phyloP scores from a whole-genome alignment of 2,113 vertebrate species.

The Alligator mississippiensis region DNA sequence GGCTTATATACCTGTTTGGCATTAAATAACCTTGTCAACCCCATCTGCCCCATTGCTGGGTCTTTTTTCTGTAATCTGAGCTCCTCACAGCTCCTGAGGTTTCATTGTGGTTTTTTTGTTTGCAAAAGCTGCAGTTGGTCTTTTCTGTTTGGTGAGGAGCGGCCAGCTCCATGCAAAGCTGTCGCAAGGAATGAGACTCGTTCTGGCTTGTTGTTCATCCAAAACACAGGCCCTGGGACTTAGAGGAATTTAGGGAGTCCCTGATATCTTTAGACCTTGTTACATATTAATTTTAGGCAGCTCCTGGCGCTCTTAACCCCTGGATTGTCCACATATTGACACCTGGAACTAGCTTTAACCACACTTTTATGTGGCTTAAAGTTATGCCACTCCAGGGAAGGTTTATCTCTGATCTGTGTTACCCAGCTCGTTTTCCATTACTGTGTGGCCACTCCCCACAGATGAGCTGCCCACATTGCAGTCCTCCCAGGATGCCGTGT shows the following conservation, averaged over 20 bases:
- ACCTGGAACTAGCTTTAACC: too few species aligned
- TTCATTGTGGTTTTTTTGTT: not conserved
- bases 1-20: not conserved
- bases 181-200: not conserved
- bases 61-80: not conserved
- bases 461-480: too few species aligned
- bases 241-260: not conserved
- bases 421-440: too few species aligned
- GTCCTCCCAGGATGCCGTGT: too few species aligned
- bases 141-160: not conserved
- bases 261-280: not conserved
- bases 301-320: too few species aligned
- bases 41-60: not conserved
- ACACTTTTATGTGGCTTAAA: too few species aligned
- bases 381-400: too few species aligned
- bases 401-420: too few species aligned
- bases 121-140: not conserved
- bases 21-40: not conserved
- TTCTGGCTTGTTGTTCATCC: not conserved
- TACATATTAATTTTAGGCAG: too few species aligned
- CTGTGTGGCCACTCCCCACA: too few species aligned
- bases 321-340: too few species aligned
- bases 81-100: not conserved
- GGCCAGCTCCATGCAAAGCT: rapidly evolving
- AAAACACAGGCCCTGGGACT: not conserved